Conservation (phyloP, 1,140 invertebrate species). For the Drosophila saltans region DNA sequence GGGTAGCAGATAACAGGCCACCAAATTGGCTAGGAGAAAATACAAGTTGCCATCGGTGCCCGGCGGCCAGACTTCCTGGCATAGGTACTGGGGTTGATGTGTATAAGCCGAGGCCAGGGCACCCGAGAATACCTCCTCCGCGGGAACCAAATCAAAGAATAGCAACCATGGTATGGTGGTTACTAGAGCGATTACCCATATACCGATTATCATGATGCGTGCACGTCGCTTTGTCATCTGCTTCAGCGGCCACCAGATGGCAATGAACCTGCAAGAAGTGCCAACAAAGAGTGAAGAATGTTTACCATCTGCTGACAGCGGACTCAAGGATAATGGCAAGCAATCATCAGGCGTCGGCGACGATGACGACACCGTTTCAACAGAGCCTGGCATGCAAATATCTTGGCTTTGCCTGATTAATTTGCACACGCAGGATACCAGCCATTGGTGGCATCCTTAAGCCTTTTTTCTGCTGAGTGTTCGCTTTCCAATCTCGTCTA, state of each 20-base stretch:
- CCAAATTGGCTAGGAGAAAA: slow-evolving; percentile 94
- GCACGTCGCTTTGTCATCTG: slow-evolving; percentile 95
- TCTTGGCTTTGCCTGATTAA: slow-evolving; percentile 75
- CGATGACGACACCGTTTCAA: slow-evolving; percentile 71
- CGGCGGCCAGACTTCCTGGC: slow-evolving; percentile 93
- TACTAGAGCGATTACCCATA: slow-evolving; percentile 93
- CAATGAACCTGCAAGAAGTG: slow-evolving; percentile 92
- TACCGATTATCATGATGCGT: slow-evolving; percentile 93
- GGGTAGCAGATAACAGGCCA: slow-evolving; percentile 96
- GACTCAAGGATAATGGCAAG: slow-evolving; percentile 69
- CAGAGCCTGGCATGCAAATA: slow-evolving; percentile 67
- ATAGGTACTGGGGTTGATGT: slow-evolving; percentile 88
- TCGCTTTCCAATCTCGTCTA: slow-evolving; percentile 76
- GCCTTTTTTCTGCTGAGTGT: slow-evolving; percentile 77
- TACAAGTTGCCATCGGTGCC: slow-evolving; percentile 91
- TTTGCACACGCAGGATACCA: slow-evolving; percentile 75
- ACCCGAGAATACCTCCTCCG: slow-evolving; percentile 86
- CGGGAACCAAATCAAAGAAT: slow-evolving; percentile 92
- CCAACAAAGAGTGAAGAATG: slow-evolving; percentile 70
- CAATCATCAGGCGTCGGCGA: slow-evolving; percentile 49
- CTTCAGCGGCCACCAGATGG: slow-evolving; percentile 97
- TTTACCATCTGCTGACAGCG: slow-evolving; percentile 42
- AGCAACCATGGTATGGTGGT: slow-evolving; percentile 95
- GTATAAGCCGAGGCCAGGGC: slow-evolving; percentile 64
- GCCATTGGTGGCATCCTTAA: slow-evolving; percentile 51